A percentile compares a stretch with the other conserved stretches of the same genome.
These are phyloP conservation scores for Mesocricetus auratus DNA, from an alignment of 2,113 vertebrate species.

Conservation along the genomic window DNA sequence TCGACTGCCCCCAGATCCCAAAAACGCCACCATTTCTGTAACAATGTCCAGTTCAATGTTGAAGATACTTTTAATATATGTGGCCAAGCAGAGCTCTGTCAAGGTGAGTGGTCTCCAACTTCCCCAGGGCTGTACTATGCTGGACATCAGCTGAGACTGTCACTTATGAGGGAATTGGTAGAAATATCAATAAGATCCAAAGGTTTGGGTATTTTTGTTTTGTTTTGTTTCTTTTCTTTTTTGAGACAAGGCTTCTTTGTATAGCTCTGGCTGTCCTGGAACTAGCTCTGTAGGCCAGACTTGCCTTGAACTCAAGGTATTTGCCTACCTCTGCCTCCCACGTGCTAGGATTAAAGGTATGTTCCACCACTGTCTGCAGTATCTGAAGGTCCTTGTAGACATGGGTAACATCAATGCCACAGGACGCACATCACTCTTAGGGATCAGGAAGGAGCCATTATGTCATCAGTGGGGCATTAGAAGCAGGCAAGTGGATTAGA, in stretches of 20 bases:
- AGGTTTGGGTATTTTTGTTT: too few species aligned
- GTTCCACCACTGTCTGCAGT: too few species aligned
- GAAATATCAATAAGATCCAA: neutral
- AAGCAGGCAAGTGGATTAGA: neutral
- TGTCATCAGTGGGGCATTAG: neutral
- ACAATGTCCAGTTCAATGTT: neutral
- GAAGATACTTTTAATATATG: neutral
- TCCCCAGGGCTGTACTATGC: neutral
- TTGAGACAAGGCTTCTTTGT: neutral
- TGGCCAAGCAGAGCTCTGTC: conserved; percentile 4
- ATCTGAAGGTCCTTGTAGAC: neutral
- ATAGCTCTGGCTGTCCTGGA: neutral
- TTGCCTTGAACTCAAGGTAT: neutral
- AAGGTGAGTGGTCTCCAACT: conserved; percentile 11
- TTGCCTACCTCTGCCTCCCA: too few species aligned
- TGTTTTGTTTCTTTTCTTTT: too few species aligned
- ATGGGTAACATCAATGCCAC: neutral
- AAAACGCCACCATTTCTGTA: neutral
- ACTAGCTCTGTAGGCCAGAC: neutral
- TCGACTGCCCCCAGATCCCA: neutral
- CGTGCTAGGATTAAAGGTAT: too few species aligned
- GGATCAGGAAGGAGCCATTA: neutral
- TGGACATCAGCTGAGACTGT: neutral
- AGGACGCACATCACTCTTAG: neutral
- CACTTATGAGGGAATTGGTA: neutral